These are phyloP conservation scores for Bufotes viridis DNA, from an alignment of 2,797 vertebrate genomes.

Conservation along the genomic window DNA sequence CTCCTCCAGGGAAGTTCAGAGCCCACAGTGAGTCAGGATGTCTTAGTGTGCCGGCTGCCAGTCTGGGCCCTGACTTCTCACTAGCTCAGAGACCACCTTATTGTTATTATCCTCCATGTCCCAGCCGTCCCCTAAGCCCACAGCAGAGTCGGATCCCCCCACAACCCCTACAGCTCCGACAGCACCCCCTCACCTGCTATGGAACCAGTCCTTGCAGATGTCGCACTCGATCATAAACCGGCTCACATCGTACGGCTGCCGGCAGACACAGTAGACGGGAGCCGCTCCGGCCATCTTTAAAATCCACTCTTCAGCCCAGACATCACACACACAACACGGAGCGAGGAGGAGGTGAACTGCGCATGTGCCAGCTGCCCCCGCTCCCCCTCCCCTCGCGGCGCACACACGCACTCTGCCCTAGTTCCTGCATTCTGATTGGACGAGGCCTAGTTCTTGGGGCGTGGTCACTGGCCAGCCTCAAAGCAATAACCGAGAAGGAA, in stretches of 20 bases:
- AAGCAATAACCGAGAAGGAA: constrained; percentile 21
- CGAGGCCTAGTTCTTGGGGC: not conserved
- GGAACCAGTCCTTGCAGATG: constrained; percentile 98
- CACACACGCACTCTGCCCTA: constrained; percentile 42
- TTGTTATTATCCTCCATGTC: constrained; percentile 51
- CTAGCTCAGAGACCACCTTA: constrained; percentile 48
- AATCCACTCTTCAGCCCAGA: constrained; percentile 70
- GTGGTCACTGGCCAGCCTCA: not conserved
- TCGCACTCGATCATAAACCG: constrained; percentile 99
- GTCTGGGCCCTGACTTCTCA: constrained; percentile 44
- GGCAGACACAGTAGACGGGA: constrained; percentile 97
- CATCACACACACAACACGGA: constrained; percentile 53
- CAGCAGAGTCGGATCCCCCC: not conserved
- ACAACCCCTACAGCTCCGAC: not conserved
- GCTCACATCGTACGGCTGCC: constrained; percentile 96
- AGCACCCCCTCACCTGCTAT: constrained; percentile 81
- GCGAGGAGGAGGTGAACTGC: not conserved
- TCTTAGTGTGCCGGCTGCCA: not conserved
- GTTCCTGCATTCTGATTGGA: constrained; percentile 53
- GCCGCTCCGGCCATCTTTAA: constrained; percentile 84
- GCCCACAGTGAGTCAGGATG: not conserved
- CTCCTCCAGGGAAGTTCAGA: not conserved
- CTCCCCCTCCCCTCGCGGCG: not conserved
- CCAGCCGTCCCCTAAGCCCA: constrained; percentile 2
- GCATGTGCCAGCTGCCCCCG: not conserved